Evolutionary conservation across 2,888 invertebrate species (phyloP), one percentile per base, ranked within the genome.

Genomic region (Lepeophtheirus nordmannii): DNA sequence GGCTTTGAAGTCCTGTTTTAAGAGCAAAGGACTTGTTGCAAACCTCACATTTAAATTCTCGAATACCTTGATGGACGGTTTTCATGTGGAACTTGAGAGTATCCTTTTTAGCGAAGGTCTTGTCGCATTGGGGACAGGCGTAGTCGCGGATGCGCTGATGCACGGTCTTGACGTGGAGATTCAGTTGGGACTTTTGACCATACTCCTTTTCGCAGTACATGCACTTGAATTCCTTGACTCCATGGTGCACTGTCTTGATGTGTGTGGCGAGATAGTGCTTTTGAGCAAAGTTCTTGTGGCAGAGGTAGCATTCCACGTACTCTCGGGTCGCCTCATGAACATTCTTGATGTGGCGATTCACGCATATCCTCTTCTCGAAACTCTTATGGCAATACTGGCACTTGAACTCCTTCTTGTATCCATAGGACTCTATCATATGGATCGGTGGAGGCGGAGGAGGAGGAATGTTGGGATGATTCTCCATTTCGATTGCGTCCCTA

Each of bases 61-160:
- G 53, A 17, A 46, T 46, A 17, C 53, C 53, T 17, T 46, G 53
- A 17, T 46, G 53, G 53, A 46, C 53, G 53, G n/a, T 30, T 46
- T 17, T 46, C n/a, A 46, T 14, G 53, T 46, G 53, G 53, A 46
- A 46, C 53, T 46, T 46, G 53, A 46, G 53, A 14, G 53, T 46
- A 46, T 46, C 53, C 53, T 46, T 46, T 17, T 46, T 46, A 17
- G 53, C 14, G 53, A 46, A 46, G 14, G 53, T 46, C 17, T 46
- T 46, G 53, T 46, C 53, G 53, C 60, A 60, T 11, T 60, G 30
- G 20, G 30, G 60, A 23, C 60, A 60, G n/a, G 60, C 60, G 39
- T 17, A 60, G 60, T 60, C 60, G 20, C 60, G 20, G 23, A 60
- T 60, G 10, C 60, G 60, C 37, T 60, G 37, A 14, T 60, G 60